Evolutionary conservation across 2,888 invertebrate species (phyloP), one percentile per base, ranked within the genome.

Genomic region (Cremastinae sp.): DNA sequence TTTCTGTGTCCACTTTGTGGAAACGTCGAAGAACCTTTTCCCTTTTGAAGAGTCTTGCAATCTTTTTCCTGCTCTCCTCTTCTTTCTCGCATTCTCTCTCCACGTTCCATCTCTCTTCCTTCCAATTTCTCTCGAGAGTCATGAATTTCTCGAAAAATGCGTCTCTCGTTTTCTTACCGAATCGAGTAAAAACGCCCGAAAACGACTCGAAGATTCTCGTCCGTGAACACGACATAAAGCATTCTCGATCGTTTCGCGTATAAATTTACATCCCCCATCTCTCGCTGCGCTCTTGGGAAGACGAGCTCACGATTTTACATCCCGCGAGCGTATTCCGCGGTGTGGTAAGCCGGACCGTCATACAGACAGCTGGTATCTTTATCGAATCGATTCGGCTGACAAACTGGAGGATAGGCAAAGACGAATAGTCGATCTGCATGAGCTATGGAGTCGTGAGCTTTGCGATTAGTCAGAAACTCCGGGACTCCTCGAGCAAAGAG

Each of bases 341-440:
- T 58, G 51, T n/a, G 39, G 49, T 28, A 71, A 76, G 75, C 79
- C 81, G 80, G 80, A 81, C 83, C 68, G 83, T 87, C 86, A 87
- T 85, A n/a, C n/a, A 79, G 83, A 83, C 82, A 80, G 82, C 84
- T 87, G 84, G 83, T 86, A 87, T 87, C 87, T 87, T 85, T 87
- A 87, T 86, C 85, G 86, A 83, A 87, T 87, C 86, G 85, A 85
- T 87, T 86, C 83, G 86, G 81, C 87, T 88, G 88, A 88, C 88
- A 88, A 86, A 87, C 87, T 86, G 83, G 86, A 84, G 85, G 83
- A 84, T 86, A 82, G 84, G 82, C 82, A 81, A 86, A 88, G 88
- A 87, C 87, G 87, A 86, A 87, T 88, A 85, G 86, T 83, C 84
- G 85, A 85, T 87, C 87, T 87, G 86, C 86, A 85, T 86, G 87